These are phyloP conservation scores for Pseudomugil gertrudae DNA, from an alignment of 2,797 vertebrate species.

Conservation along the genomic window DNA sequence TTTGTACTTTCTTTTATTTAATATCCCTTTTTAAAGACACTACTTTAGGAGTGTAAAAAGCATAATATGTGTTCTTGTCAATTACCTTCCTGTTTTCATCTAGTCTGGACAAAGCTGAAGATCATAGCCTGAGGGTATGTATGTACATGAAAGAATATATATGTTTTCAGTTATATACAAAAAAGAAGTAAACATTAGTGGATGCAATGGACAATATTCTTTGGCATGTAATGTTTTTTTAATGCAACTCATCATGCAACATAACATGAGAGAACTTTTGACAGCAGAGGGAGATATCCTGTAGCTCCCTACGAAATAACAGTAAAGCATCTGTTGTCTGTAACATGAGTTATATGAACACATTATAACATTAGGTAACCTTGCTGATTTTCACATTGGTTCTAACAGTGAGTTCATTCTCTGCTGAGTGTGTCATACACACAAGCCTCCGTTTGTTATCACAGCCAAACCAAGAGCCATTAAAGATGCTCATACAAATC, in stretches of 20 bases:
- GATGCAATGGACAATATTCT: background rate
- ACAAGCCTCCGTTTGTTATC: constrained; percentile 67
- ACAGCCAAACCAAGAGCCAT: constrained; percentile 65
- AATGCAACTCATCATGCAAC: constrained; percentile 7
- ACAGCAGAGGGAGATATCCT: constrained; percentile 11
- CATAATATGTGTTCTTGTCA: background rate
- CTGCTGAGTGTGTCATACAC: constrained; percentile 56
- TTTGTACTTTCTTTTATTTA: background rate
- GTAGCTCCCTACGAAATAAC: constrained; percentile 32
- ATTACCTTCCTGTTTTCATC: background rate
- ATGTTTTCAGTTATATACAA: background rate
- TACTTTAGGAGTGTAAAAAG: background rate
- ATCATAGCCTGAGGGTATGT: background rate
- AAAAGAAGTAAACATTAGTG: background rate
- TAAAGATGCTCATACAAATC: constrained; percentile 73
- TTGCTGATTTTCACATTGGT: constrained; percentile 57
- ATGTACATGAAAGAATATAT: background rate
- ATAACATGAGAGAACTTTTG: constrained; percentile 16
- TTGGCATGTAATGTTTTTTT: constrained; percentile 13
- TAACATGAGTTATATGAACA: constrained; percentile 58
- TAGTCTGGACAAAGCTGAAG: constrained; percentile 13
- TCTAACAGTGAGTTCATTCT: constrained; percentile 45
- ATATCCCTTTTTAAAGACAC: background rate
- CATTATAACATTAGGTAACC: constrained; percentile 48
- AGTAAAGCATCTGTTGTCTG: constrained; percentile 44